Percentiles rank a stretch among this genome's conserved stretches.
Evolutionary conservation across 2,113 vertebrate species (phyloP).

Genomic region (Ciconia stormi): DNA sequence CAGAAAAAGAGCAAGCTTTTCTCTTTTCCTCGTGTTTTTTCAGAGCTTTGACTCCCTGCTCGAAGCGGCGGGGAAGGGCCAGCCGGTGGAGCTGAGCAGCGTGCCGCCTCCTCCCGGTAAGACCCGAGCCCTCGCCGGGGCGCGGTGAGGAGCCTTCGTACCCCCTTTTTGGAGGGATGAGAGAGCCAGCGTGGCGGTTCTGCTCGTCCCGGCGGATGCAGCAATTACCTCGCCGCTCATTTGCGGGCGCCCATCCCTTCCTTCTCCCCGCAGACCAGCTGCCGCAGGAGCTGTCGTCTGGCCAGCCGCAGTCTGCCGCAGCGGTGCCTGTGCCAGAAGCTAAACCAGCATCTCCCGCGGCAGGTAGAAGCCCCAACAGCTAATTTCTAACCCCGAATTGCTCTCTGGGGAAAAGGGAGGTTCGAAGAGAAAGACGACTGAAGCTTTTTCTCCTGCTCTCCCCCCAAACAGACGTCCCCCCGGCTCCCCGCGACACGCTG

Average conservation of each 20-base stretch:
- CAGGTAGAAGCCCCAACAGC: neutral
- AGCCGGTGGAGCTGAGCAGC: slow-evolving; percentile 73
- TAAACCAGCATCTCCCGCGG: neutral
- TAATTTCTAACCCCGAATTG: too few relatives aligned
- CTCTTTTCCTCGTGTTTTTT: neutral
- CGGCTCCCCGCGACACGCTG: slow-evolving; percentile 75
- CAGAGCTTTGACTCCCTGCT: slow-evolving; percentile 82
- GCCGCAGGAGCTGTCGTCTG: neutral
- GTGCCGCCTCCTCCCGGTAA: slow-evolving; percentile 86
- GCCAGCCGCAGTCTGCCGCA: neutral
- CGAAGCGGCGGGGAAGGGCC: slow-evolving; percentile 75
- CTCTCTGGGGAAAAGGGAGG: neutral
- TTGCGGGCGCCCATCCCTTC: too few relatives aligned
- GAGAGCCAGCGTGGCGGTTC: too few relatives aligned
- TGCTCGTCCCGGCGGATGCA: too few relatives aligned
- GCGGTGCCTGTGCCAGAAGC: neutral
- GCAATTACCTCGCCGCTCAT: neutral
- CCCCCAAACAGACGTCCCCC: slow-evolving; percentile 51
- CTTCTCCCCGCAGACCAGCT: slow-evolving; percentile 51
- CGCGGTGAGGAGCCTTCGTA: accelerated
- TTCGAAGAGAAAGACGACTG: neutral
- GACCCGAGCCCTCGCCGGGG: neutral
- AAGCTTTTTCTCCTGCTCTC: too few relatives aligned
- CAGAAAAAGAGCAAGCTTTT: too few relatives aligned
- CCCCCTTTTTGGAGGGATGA: neutral